Evolutionary conservation across 1,140 invertebrate genomes (phyloP), one percentile per base, ranked within the genome.

Genomic region (Cydia fagiglandana): DNA sequence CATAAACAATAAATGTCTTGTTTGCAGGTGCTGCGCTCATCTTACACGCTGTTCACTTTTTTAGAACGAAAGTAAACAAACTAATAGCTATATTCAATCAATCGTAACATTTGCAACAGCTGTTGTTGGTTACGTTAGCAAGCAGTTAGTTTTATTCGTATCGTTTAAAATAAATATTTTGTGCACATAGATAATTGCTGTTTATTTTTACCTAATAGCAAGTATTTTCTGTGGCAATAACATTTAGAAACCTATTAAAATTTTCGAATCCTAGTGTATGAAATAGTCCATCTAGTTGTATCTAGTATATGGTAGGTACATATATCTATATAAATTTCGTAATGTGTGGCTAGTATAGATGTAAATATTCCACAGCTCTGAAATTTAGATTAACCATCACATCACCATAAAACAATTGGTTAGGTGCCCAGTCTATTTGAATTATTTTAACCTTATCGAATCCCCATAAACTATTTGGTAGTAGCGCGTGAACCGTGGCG

Each of bases 41-140:
- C 88, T 34, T 91, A 91, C 64, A 86, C 85, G 34, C 70, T 91
- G 6, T 88, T 89, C 68, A 90, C 89, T 41, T 83, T 91, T 74
- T 77, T 90, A 61, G 80, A 89, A 64, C 79, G 82, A 73, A 79
- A 80, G 61, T 80, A 80, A 34, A 38, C 17, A 75, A 64, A 24
- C 56, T 61, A 30, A 1, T 30, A 34, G 34, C 4, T 34, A 20
- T 28, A 20, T 73, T 50, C 30, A 50, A 41, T 73, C 20, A 28
- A 61, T 61, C 56, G 56, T 6, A 24, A 61, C 45, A 47, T 17
- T 61, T 9, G 56, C 20, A 24, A 61, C 56, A 61, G 56, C 56
- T 61, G 56, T 61, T 61, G 53, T 61, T 61, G 53, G 53, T 17
- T 56, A 56, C 53, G n/a, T 56, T 56, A 7, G 53, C 5, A 9